Percentiles rank a stretch among this genome's conserved stretches.
Conservation (phyloP, 2,113 vertebrate species). For the Zosterops hypoxanthus region DNA sequence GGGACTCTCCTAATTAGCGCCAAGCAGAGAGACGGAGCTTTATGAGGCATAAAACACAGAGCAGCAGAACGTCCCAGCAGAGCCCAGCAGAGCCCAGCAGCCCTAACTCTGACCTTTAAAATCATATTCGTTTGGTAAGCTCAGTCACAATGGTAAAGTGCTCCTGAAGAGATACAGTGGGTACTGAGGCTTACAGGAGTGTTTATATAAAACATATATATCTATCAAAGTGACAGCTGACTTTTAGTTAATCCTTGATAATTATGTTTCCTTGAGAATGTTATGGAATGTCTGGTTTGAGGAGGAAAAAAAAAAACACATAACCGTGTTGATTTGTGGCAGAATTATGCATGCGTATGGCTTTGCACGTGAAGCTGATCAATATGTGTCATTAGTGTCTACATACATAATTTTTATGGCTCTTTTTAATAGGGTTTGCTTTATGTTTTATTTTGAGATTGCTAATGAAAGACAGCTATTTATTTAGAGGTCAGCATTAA, state of each 20-base stretch:
- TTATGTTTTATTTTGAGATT: constrained; percentile 55
- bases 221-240: background rate
- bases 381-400: constrained; percentile 56
- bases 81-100: constrained; percentile 1
- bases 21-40: background rate
- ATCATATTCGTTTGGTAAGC: background rate
- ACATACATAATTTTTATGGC: constrained; percentile 62
- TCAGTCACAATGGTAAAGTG: background rate
- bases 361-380: constrained; percentile 35
- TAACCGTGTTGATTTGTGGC: constrained; percentile 22
- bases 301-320: background rate
- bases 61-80: background rate
- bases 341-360: constrained; percentile 11
- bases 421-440: constrained; percentile 56
- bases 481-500: constrained; percentile 57
- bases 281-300: background rate
- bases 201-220: background rate
- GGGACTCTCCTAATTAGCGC: constrained; percentile 26
- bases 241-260: constrained; percentile 28
- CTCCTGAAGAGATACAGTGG: background rate
- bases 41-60: background rate
- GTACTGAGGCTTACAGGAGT: background rate
- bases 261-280: constrained; percentile 11
- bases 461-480: constrained; percentile 63
- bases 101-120: constrained; percentile 10